phyloP scores from a whole-genome alignment of 2,797 vertebrate species.

The Vireo griseus region DNA sequence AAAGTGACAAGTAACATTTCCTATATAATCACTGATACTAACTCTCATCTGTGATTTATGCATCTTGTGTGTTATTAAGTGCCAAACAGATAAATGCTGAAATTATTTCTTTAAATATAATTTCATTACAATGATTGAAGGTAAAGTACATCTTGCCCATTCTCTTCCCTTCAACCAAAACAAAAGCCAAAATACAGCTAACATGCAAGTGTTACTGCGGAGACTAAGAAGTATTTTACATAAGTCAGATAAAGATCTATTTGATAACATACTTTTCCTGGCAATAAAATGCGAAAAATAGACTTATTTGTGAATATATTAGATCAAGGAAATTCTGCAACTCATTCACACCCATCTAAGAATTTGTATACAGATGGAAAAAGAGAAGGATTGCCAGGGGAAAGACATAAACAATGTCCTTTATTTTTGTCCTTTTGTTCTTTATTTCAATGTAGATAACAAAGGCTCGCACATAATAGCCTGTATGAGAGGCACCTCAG shows the following conservation, averaged over 20 bases:
- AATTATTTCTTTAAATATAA: not conserved
- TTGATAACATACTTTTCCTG: not conserved
- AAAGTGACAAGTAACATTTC: slow-evolving; percentile 20
- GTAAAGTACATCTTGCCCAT: not conserved
- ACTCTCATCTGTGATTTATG: not conserved
- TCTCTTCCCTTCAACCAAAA: not conserved
- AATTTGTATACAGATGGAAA: not conserved
- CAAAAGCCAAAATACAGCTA: not conserved
- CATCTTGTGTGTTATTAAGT: not conserved
- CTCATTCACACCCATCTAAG: not conserved
- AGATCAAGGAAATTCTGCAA: not conserved
- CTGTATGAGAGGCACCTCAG: not conserved
- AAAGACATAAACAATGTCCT: not conserved
- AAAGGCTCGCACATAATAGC: not conserved
- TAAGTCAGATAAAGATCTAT: not conserved
- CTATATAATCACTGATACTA: not conserved
- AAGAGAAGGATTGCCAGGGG: not conserved
- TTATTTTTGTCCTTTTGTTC: not conserved
- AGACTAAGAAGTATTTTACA: not conserved
- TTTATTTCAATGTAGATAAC: slow-evolving; percentile 8
- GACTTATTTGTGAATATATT: not conserved
- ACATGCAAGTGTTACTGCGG: not conserved
- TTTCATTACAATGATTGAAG: not conserved
- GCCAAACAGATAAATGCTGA: not conserved
- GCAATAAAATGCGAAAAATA: not conserved